Conservation (phyloP, 2,797 vertebrate species). For the Gymnodraco acuticeps region DNA sequence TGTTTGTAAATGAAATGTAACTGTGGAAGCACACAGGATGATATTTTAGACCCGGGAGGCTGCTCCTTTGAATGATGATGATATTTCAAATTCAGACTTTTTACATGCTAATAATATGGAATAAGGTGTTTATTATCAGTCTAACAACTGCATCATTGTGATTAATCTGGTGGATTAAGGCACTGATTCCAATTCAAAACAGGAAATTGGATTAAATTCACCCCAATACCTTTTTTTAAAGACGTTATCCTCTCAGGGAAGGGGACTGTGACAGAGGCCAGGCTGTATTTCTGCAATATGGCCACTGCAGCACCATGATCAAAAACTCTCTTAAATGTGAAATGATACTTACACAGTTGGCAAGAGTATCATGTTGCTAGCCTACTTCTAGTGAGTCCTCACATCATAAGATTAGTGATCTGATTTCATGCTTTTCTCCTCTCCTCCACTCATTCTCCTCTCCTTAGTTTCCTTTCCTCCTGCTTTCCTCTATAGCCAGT, state of each 20-base stretch:
- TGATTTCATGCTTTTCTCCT: slow-evolving; percentile 58
- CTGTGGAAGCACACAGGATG: slow-evolving; percentile 9
- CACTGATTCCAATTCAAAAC: slow-evolving; percentile 23
- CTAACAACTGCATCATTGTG: slow-evolving; percentile 30
- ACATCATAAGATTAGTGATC: slow-evolving; percentile 63
- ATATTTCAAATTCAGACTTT: slow-evolving; percentile 28
- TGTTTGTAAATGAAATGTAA: slow-evolving; percentile 28
- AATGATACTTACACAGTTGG: slow-evolving; percentile 46
- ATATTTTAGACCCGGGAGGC: slow-evolving; percentile 23
- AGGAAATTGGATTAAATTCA: slow-evolving; percentile 23
- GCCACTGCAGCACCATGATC: slow-evolving; percentile 31
- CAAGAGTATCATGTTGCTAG: slow-evolving; percentile 42
- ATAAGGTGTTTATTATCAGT: slow-evolving; percentile 37
- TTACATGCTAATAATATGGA: slow-evolving; percentile 5
- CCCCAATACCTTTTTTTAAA: slow-evolving; percentile 14
- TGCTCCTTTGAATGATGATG: slow-evolving; percentile 29
- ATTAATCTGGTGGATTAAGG: slow-evolving; percentile 38
- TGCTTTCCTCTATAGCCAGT: slow-evolving; percentile 38
- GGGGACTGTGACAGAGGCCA: slow-evolving; percentile 13
- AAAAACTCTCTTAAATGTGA: slow-evolving; percentile 49
- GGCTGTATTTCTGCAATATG: slow-evolving; percentile 9
- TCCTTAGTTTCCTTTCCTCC: not conserved
- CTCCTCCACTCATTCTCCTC: slow-evolving; percentile 10
- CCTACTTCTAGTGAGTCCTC: slow-evolving; percentile 58
- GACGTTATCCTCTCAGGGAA: slow-evolving; percentile 33